Evolutionary conservation across 2,113 vertebrate species (phyloP).

Genomic region (Psettodes erumei): DNA sequence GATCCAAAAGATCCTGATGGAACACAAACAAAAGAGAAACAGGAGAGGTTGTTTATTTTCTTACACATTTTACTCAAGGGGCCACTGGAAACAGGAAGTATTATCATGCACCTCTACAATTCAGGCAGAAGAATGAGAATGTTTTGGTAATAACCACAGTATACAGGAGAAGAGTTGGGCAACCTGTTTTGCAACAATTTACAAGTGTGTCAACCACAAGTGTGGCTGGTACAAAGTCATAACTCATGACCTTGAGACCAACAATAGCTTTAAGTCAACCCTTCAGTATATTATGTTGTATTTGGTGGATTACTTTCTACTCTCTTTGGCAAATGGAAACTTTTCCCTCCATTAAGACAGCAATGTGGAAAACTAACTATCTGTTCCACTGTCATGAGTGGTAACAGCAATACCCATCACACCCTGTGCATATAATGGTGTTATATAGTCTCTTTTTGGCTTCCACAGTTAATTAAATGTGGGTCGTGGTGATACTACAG

Average conservation of each 20-base stretch:
- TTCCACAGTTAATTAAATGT: background rate
- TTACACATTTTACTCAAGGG: too few relatives aligned
- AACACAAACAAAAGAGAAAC: constrained; percentile 7
- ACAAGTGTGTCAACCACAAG: background rate
- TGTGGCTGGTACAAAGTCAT: background rate
- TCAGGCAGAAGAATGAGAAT: background rate
- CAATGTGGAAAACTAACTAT: background rate
- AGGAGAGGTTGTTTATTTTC: background rate
- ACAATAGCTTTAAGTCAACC: background rate
- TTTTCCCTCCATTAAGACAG: background rate
- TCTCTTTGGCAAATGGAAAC: background rate
- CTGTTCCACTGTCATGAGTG: background rate
- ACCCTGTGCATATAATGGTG: background rate
- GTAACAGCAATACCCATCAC: background rate
- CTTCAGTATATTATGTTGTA: background rate
- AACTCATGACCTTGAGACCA: background rate
- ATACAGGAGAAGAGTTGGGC: background rate
- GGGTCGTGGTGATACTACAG: background rate
- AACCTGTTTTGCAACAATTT: background rate
- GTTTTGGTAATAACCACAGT: background rate
- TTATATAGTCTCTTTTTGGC: background rate
- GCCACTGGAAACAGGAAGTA: background rate
- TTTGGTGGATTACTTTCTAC: background rate
- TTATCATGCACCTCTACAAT: background rate
- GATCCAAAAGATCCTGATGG: constrained; percentile 95